Evolutionary conservation across 2,797 vertebrate species (phyloP).

Genomic region (Anguilla marmorata): DNA sequence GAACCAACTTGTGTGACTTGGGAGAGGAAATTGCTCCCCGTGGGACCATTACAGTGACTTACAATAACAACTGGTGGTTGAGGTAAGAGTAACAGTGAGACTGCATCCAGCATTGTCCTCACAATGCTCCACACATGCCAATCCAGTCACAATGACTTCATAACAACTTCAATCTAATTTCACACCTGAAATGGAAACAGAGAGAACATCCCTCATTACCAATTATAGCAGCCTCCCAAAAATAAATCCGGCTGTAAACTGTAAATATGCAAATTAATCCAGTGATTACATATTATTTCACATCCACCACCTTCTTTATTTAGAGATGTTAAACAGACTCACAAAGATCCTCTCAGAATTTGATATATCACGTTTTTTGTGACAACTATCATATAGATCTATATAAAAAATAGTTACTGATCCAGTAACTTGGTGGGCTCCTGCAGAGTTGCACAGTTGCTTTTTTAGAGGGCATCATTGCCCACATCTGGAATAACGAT

Average conservation of each 20-base stretch:
- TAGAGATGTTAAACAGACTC: not conserved
- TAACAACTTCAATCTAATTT: not conserved
- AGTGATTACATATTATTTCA: not conserved
- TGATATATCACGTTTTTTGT: not conserved
- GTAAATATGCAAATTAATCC: not conserved
- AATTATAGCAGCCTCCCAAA: slow-evolving; percentile 11
- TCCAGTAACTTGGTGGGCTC: not conserved
- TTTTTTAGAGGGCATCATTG: not conserved
- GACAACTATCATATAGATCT: not conserved
- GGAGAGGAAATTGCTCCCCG: slow-evolving; percentile 33
- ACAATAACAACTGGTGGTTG: not conserved
- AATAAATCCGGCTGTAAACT: not conserved
- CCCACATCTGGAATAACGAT: slow-evolving; percentile 26
- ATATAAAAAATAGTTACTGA: not conserved
- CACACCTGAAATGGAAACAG: not conserved
- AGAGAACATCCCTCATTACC: not conserved
- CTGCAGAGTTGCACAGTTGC: not conserved
- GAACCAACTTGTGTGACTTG: slow-evolving; percentile 30
- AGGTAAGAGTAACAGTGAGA: not conserved
- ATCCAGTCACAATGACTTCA: not conserved
- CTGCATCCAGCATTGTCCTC: not conserved
- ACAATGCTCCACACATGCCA: not conserved
- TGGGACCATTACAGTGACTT: slow-evolving; percentile 49
- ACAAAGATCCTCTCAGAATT: not conserved
- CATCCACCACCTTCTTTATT: not conserved